phyloP scores from a whole-genome alignment of 2,888 invertebrate genomes.

The Xanthia togata region DNA sequence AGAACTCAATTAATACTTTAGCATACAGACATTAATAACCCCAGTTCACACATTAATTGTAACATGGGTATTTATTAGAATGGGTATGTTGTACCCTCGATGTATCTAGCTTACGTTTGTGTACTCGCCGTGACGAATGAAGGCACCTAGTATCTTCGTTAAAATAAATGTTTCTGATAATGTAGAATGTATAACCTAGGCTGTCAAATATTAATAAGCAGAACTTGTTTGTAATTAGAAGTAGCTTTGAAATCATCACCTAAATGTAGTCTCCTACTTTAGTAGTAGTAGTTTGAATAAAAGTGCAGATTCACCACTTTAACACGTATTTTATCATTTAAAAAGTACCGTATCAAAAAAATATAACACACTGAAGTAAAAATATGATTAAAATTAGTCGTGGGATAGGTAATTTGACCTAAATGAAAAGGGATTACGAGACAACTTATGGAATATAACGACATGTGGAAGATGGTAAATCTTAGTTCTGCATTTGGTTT shows the following conservation, averaged over 20 bases:
- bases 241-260: neutral
- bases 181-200: neutral
- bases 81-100: constrained; percentile 30
- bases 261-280: neutral
- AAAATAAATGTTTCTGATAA: constrained; percentile 11
- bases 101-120: constrained; percentile 43
- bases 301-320: too few species aligned
- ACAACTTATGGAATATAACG: too few species aligned
- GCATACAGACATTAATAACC: constrained; percentile 40
- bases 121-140: constrained; percentile 41
- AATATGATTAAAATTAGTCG: too few species aligned
- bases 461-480: too few species aligned
- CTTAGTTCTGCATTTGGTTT: too few species aligned
- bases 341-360: too few species aligned
- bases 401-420: too few species aligned
- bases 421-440: too few species aligned
- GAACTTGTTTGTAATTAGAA: neutral
- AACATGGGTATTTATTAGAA: constrained; percentile 43
- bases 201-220: neutral
- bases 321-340: too few species aligned
- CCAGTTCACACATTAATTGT: constrained; percentile 46
- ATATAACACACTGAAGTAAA: too few species aligned
- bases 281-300: too few species aligned
- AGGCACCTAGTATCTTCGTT: constrained; percentile 8
- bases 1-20: constrained; percentile 61